phyloP scores from a whole-genome alignment of 2,113 vertebrate species.

The Oreochromis spilurus region DNA sequence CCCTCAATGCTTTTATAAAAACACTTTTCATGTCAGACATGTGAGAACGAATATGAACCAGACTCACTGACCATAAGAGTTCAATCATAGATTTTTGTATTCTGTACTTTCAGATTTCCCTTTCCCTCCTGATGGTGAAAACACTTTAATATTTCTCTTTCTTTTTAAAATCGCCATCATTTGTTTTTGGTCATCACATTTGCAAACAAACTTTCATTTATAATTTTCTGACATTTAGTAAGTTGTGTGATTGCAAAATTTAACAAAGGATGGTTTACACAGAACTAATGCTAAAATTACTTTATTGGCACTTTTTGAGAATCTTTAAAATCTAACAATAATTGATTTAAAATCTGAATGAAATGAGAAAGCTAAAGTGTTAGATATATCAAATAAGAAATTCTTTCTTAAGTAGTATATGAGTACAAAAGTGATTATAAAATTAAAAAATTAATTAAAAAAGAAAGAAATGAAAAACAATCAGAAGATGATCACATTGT shows the following conservation, averaged over 20 bases:
- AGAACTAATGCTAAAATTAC: background rate
- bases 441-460: no score
- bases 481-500: no score
- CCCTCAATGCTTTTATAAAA: background rate
- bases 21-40: background rate
- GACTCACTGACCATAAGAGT: no score
- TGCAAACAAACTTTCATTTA: background rate
- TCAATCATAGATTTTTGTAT: no score
- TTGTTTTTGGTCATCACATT: background rate
- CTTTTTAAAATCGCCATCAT: background rate
- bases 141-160: background rate
- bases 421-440: no score
- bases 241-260: background rate
- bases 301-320: accelerated
- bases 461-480: no score
- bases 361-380: background rate
- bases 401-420: no score
- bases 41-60: no score
- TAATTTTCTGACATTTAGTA: background rate
- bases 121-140: background rate
- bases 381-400: background rate
- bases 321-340: background rate
- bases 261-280: background rate
- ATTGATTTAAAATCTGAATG: background rate
- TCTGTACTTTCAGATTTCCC: no score